Evolutionary conservation across 1,140 invertebrate genomes (phyloP).

Genomic region (Prorops nasuta): DNA sequence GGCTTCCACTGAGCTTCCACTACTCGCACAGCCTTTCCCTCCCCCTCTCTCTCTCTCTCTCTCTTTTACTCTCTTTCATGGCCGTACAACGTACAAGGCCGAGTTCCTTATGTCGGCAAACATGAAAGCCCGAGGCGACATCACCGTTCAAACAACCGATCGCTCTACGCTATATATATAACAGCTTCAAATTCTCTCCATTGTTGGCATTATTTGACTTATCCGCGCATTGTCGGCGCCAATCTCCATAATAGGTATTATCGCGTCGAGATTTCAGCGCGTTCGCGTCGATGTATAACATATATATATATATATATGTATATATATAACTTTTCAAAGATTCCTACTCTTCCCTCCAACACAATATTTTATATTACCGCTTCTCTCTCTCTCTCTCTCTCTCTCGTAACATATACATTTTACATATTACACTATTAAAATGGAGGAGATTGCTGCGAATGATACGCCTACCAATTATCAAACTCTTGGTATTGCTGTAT

Average conservation of each 20-base stretch:
- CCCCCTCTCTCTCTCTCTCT: not conserved
- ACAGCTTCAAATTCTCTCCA: slow-evolving; percentile 25
- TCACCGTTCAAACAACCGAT: slow-evolving; percentile 50
- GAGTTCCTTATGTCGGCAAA: slow-evolving; percentile 43
- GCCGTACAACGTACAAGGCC: no score
- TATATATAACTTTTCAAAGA: no score
- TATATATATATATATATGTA: no score
- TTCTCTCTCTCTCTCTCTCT: no score
- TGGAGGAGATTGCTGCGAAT: no score
- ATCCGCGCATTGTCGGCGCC: slow-evolving; percentile 37
- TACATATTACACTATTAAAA: no score
- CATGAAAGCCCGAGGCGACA: slow-evolving; percentile 40
- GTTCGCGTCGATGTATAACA: no score
- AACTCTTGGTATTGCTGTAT: no score
- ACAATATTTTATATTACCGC: no score
- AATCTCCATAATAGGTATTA: slow-evolving; percentile 37
- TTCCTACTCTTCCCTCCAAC: no score
- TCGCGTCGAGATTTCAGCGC: not conserved
- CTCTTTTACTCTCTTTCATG: not conserved
- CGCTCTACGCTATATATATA: slow-evolving; percentile 36
- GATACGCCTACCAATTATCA: no score
- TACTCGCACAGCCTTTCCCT: not conserved
- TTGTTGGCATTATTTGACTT: slow-evolving; percentile 49
- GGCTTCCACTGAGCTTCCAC: not conserved
- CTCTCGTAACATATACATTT: no score